These are phyloP conservation scores for Idris sp. DNA, from an alignment of 1,140 invertebrate genomes.

Conservation along the genomic window DNA sequence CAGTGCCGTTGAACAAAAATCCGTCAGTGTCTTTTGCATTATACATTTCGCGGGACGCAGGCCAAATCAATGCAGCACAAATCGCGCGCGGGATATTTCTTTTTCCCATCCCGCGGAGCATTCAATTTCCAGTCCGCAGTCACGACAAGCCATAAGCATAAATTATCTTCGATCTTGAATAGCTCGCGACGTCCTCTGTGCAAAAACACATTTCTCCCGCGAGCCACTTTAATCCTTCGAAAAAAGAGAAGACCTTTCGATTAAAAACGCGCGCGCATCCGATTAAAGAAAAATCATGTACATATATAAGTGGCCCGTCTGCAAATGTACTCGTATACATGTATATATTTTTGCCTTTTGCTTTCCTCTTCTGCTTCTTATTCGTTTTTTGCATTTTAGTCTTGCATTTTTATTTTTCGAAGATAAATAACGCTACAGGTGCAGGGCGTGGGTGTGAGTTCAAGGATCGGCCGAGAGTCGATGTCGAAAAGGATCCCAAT, in stretches of 20 bases:
- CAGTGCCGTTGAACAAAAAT: slow-evolving; percentile 46
- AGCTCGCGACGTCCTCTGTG: slow-evolving; percentile 46
- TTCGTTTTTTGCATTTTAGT: slow-evolving; percentile 7
- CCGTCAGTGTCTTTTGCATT: slow-evolving; percentile 63
- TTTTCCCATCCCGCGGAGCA: slow-evolving; percentile 49
- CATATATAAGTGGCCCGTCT: slow-evolving; percentile 30
- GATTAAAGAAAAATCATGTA: slow-evolving; percentile 45
- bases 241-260: slow-evolving; percentile 14
- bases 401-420: slow-evolving; percentile 21
- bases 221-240: slow-evolving; percentile 29
- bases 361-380: slow-evolving; percentile 6
- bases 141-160: slow-evolving; percentile 62
- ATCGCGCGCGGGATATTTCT: slow-evolving; percentile 50
- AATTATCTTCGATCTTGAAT: slow-evolving; percentile 63
- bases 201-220: no score
- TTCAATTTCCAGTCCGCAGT: slow-evolving; percentile 59
- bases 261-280: slow-evolving; percentile 46
- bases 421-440: slow-evolving; percentile 64
- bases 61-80: slow-evolving; percentile 62
- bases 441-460: slow-evolving; percentile 61
- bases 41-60: slow-evolving; percentile 57
- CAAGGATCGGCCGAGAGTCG: slow-evolving; percentile 56
- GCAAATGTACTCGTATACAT: slow-evolving; percentile 5
- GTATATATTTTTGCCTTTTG: slow-evolving; percentile 20
- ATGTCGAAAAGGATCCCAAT: slow-evolving; percentile 63